Evolutionary conservation across 1,140 invertebrate species (phyloP).

Genomic region (Ylistrum balloti): DNA sequence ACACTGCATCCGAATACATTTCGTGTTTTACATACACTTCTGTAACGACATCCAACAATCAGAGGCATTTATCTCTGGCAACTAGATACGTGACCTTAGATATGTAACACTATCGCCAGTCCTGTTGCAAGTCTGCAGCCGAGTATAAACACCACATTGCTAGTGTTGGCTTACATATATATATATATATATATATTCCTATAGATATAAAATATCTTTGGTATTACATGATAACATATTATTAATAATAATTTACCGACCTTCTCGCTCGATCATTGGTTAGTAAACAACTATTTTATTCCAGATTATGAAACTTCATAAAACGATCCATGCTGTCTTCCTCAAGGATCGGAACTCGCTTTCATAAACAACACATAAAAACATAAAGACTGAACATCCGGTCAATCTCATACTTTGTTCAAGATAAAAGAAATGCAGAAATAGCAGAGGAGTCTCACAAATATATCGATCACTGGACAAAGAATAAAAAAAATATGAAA

Average conservation of each 20-base stretch:
- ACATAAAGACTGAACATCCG: not conserved
- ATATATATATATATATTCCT: not conserved
- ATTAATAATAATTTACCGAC: not conserved
- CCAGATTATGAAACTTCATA: not conserved
- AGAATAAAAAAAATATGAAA: not conserved
- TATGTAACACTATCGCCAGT: not conserved
- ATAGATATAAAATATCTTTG: slow-evolving; percentile 6
- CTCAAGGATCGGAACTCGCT: not conserved
- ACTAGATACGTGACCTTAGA: not conserved
- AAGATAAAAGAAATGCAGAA: not conserved
- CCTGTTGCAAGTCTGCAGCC: not conserved
- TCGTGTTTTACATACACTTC: not conserved
- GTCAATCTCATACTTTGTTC: not conserved
- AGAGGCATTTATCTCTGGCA: no score
- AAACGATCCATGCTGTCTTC: no score
- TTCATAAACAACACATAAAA: not conserved
- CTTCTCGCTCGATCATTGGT: not conserved
- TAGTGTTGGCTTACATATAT: not conserved
- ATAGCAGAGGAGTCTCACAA: not conserved
- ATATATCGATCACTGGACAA: not conserved
- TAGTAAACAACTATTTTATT: not conserved
- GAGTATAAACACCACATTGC: not conserved
- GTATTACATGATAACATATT: not conserved
- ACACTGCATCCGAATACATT: not conserved
- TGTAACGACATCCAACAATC: not conserved